Conservation (phyloP, 2,888 invertebrate genomes). For the Xanthorhoe designata region DNA sequence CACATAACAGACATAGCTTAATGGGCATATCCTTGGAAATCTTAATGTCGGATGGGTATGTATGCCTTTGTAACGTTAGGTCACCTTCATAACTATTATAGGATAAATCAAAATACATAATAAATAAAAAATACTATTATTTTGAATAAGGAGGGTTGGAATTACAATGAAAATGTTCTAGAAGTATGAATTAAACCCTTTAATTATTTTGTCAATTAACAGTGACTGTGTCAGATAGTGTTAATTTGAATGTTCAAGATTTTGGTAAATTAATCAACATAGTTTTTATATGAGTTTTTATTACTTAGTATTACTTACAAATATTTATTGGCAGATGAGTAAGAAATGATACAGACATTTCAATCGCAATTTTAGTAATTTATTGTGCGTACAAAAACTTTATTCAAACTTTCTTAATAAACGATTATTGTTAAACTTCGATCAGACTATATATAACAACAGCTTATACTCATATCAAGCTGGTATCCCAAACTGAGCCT, state of each 20-base stretch:
- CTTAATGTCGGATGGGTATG: slow-evolving; percentile 38
- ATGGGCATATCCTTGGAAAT: slow-evolving; percentile 49
- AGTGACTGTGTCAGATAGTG: too few species aligned
- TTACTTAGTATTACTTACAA: too few species aligned
- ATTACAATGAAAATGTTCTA: too few species aligned
- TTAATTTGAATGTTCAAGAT: too few species aligned
- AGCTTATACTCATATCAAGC: not conserved
- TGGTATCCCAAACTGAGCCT: not conserved
- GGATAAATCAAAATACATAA: not conserved
- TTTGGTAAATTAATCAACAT: too few species aligned
- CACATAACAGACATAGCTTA: slow-evolving; percentile 11
- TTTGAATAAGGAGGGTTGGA: not conserved
- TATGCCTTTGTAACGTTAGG: slow-evolving; percentile 17
- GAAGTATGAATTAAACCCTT: too few species aligned
- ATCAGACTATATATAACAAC: not conserved
- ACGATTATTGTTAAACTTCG: slow-evolving; percentile 17
- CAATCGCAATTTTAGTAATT: not conserved
- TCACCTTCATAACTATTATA: slow-evolving; percentile 2
- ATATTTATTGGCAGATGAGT: too few species aligned
- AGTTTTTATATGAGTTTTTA: too few species aligned
- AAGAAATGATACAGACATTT: not conserved
- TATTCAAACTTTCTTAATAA: slow-evolving; percentile 15
- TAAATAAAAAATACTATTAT: not conserved
- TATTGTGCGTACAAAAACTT: slow-evolving; percentile 5
- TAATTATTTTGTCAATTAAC: too few species aligned